Percentiles rank a stretch among this genome's conserved stretches.
phyloP scores from a whole-genome alignment of 2,797 vertebrate genomes.

The Carcharodon carcharias region DNA sequence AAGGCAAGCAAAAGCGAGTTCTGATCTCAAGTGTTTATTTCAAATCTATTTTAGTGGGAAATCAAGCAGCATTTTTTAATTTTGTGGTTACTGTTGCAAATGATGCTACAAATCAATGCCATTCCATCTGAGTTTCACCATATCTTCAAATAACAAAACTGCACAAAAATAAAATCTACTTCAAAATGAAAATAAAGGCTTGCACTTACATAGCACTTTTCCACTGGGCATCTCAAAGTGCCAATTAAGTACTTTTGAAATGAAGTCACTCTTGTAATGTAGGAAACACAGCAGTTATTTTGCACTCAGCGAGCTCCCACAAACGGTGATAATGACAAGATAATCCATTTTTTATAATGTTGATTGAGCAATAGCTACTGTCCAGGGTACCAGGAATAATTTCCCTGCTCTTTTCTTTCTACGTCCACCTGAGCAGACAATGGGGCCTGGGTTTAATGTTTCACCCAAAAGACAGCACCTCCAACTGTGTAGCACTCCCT shows the following conservation, averaged over 20 bases:
- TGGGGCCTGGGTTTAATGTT: too few species aligned
- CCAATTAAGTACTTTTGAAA: too few species aligned
- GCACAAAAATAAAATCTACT: background rate
- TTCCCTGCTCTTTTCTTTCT: too few species aligned
- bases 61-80: background rate
- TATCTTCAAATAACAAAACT: background rate
- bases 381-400: too few species aligned
- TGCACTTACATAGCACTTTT: background rate
- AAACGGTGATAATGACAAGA: too few species aligned
- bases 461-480: too few species aligned
- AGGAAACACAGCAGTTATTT: too few species aligned
- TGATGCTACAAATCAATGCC: background rate
- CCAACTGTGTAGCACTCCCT: background rate
- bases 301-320: too few species aligned
- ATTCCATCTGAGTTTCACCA: background rate
- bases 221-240: background rate
- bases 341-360: too few species aligned
- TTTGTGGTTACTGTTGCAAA: background rate
- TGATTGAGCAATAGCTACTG: too few species aligned
- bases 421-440: too few species aligned
- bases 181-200: background rate
- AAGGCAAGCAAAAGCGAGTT: background rate
- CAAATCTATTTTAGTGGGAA: background rate
- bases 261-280: too few species aligned
- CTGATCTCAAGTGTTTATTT: background rate